Evolutionary conservation across 1,140 invertebrate species (phyloP), one percentile per base, ranked within the genome.

Genomic region (Dendroctonus ponderosae): DNA sequence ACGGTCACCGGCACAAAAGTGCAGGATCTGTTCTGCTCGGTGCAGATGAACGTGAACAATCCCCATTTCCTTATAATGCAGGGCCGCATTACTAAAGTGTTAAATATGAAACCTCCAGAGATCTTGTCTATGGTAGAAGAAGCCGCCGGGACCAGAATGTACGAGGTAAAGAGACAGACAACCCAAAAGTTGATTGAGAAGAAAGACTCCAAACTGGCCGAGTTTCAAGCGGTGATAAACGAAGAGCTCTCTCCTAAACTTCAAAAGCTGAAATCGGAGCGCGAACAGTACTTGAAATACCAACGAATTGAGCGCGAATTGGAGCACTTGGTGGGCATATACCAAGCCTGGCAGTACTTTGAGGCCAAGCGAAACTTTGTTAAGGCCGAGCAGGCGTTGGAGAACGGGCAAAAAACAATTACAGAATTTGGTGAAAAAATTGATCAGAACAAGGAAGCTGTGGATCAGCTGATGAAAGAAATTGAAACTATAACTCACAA

Each of bases 31-130:
- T 99, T 99, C 79, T 91, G 93, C 72, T 97, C 96, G 0, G 90
- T 99, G 6, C 95, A 98, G 75, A 81, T 99, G 3, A 99, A 99
- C 80, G 94, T 99, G 0, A 99, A 99, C 80, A 99, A 99, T 84
- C 97, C 97, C 5, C 97, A 99, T 79, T 99, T 99, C 79, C 86
- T 99, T 5, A 99, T 99, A 72, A 99, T 99, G 97, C 98, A 99
- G 85, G 98, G 98, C 7, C 87, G 96, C 74, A 98, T 99, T 59
- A 99, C 97, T 0, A 99, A 99, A 85, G 97, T 99, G 2, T 83
- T 99, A 3, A 99, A 98, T 78, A 99, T 99, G 97, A 99, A 98
- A 77, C 95, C 97, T 11, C 85, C 87, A 64, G 97, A 99, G 90
- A 97, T 99, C 77, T 82, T 99, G 41, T 93, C 93, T 0, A 98